These are phyloP conservation scores for Pycnomerus fuliginosus DNA, from an alignment of 2,888 invertebrate species.

Conservation along the genomic window DNA sequence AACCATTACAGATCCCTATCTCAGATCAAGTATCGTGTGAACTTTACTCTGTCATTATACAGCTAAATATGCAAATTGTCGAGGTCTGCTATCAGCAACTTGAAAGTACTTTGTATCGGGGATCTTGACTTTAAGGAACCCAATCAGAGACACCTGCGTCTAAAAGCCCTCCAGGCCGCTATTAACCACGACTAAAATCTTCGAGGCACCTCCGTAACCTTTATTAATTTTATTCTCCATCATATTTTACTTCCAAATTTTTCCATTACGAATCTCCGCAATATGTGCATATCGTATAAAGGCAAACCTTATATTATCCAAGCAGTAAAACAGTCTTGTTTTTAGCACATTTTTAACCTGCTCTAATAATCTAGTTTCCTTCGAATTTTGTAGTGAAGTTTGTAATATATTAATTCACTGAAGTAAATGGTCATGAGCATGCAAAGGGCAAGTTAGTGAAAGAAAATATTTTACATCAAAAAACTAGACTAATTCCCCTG, in stretches of 20 bases:
- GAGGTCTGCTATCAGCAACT: conserved; percentile 33
- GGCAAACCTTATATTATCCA: background rate
- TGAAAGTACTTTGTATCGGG: conserved; percentile 34
- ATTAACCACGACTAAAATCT: conserved; percentile 14
- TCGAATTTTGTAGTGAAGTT: background rate
- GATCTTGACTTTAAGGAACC: conserved; percentile 34
- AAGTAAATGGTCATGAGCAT: conserved; percentile 15
- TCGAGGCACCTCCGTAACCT: conserved; percentile 26
- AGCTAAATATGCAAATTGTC: conserved; percentile 40
- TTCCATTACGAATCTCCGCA: background rate
- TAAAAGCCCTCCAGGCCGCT: conserved; percentile 29
- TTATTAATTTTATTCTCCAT: conserved; percentile 39
- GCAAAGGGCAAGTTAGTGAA: conserved; percentile 15
- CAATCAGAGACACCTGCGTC: conserved; percentile 42
- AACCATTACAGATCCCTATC: conserved; percentile 33
- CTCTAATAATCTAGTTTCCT: background rate
- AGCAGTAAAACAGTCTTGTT: too few species aligned
- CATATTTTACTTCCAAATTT: conserved; percentile 18
- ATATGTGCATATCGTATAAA: background rate
- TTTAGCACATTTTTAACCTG: too few species aligned
- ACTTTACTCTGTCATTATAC: conserved; percentile 36
- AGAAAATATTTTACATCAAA: conserved; percentile 20
- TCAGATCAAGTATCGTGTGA: conserved; percentile 37
- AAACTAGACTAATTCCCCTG: too few species aligned
- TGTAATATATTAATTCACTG: conserved; percentile 17